These are phyloP conservation scores for Kryptolebias ocellatus DNA, from an alignment of 2,797 vertebrate species.

Conservation along the genomic window DNA sequence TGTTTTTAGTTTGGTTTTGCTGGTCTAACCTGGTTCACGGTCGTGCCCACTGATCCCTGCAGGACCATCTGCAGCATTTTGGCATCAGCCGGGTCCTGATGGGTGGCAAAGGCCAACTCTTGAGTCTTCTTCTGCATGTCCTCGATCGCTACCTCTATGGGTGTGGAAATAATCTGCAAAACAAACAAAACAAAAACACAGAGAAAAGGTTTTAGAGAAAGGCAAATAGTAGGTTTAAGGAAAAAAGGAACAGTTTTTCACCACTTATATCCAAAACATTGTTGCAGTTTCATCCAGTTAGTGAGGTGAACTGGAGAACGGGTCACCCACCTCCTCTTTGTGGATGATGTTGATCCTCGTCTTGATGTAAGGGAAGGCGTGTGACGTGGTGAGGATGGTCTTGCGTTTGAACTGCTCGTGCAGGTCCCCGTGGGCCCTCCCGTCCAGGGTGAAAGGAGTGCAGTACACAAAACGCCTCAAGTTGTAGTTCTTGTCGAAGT, in stretches of 20 bases:
- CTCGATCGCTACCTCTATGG: constrained; percentile 98
- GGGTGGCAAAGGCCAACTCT: constrained; percentile 96
- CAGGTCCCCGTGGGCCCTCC: constrained; percentile 94
- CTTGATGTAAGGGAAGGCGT: constrained; percentile 99
- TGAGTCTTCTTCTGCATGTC: constrained; percentile 99
- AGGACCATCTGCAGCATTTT: constrained; percentile 99
- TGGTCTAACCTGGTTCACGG: constrained; percentile 92
- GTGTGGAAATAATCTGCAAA: constrained; percentile 92
- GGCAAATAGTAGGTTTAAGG: no score
- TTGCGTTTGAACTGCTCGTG: constrained; percentile 98
- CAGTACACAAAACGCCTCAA: constrained; percentile 97
- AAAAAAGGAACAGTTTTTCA: no score
- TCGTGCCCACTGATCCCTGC: constrained; percentile 97
- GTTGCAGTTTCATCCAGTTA: no score
- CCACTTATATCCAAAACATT: no score
- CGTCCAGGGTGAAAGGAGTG: constrained; percentile 97
- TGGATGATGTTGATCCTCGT: constrained; percentile 98
- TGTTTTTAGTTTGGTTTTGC: not conserved
- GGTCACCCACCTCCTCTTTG: constrained; percentile 91
- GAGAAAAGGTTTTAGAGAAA: not conserved
- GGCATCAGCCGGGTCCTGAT: constrained; percentile 95
- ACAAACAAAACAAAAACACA: not conserved
- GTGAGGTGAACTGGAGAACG: not conserved
- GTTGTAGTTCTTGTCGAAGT: constrained; percentile 99
- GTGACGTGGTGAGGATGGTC: constrained; percentile 95